A percentile compares a stretch with the other conserved stretches of the same genome.
Evolutionary conservation across 1,140 invertebrate genomes (phyloP).

Genomic region (Megathymus violae): DNA sequence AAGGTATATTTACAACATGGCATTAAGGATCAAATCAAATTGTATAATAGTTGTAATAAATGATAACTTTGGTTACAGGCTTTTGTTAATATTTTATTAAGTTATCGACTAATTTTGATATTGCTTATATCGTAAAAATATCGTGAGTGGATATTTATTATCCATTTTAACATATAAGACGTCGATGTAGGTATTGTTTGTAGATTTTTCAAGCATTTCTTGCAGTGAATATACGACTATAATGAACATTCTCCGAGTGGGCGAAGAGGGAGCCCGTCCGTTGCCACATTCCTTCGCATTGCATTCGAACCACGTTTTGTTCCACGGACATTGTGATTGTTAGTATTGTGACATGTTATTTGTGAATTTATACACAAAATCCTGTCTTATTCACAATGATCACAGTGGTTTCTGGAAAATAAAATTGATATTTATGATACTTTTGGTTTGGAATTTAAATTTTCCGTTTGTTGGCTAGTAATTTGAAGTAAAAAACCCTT

Average conservation of each 20-base stretch:
- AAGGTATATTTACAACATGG: too few relatives aligned
- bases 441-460: neutral
- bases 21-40: too few relatives aligned
- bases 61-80: too few relatives aligned
- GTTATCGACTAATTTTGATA: too few relatives aligned
- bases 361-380: conserved; percentile 17
- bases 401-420: conserved; percentile 3
- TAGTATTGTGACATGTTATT: conserved; percentile 23
- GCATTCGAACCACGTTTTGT: conserved; percentile 23
- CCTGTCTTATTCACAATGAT: conserved; percentile 2
- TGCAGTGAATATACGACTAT: conserved; percentile 11
- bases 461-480: too few relatives aligned
- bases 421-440: neutral
- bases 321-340: conserved; percentile 17
- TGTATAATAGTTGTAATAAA: too few relatives aligned
- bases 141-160: too few relatives aligned
- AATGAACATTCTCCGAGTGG: conserved; percentile 13
- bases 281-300: conserved; percentile 13
- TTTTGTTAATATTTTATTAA: too few relatives aligned
- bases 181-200: neutral
- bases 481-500: neutral
- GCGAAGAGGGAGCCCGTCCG: conserved; percentile 6
- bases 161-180: too few relatives aligned
- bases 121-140: too few relatives aligned
- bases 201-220: neutral